Percentiles rank a stretch among this genome's conserved stretches.
These are phyloP conservation scores for Enteromius afrohamiltoni DNA, from an alignment of 2,797 vertebrate species.

Conservation along the genomic window DNA sequence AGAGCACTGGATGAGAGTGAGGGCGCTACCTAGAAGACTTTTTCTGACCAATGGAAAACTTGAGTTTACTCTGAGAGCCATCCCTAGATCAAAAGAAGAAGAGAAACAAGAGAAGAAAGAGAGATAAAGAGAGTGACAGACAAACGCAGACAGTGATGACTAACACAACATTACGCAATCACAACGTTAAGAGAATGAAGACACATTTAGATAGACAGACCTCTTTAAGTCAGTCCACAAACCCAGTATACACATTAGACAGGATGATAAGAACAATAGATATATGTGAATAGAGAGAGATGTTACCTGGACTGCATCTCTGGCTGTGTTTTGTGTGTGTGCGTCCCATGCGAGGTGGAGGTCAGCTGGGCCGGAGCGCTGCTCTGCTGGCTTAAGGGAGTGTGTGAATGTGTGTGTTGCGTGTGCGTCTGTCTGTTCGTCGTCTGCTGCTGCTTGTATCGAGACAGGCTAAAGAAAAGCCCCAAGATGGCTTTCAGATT, in stretches of 20 bases:
- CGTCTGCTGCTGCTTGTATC: slow-evolving; percentile 92
- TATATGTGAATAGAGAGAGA: neutral
- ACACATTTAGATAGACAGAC: neutral
- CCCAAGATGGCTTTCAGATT: slow-evolving; percentile 98
- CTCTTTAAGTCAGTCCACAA: slow-evolving; percentile 8
- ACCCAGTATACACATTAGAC: neutral
- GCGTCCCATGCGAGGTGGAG: slow-evolving; percentile 73
- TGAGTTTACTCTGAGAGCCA: slow-evolving; percentile 95
- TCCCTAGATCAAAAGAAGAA: slow-evolving; percentile 84
- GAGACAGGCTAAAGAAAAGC: slow-evolving; percentile 97
- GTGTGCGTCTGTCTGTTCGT: slow-evolving; percentile 73
- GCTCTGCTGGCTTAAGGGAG: slow-evolving; percentile 77
- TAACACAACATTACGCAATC: slow-evolving; percentile 11
- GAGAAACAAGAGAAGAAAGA: slow-evolving; percentile 61
- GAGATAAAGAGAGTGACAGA: slow-evolving; percentile 56
- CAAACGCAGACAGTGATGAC: slow-evolving; percentile 41
- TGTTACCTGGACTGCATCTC: slow-evolving; percentile 99
- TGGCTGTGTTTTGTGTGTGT: slow-evolving; percentile 85
- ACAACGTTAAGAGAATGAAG: slow-evolving; percentile 33
- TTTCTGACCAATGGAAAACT: slow-evolving; percentile 97
- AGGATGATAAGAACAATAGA: neutral
- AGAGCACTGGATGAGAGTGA: slow-evolving; percentile 52
- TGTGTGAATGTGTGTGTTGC: slow-evolving; percentile 62
- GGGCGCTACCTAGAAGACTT: slow-evolving; percentile 95
- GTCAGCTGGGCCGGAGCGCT: slow-evolving; percentile 79